Percentiles rank a stretch among this genome's conserved stretches.
phyloP scores from a whole-genome alignment of 2,113 vertebrate genomes.

The Ptilorrhoa leucosticta region DNA sequence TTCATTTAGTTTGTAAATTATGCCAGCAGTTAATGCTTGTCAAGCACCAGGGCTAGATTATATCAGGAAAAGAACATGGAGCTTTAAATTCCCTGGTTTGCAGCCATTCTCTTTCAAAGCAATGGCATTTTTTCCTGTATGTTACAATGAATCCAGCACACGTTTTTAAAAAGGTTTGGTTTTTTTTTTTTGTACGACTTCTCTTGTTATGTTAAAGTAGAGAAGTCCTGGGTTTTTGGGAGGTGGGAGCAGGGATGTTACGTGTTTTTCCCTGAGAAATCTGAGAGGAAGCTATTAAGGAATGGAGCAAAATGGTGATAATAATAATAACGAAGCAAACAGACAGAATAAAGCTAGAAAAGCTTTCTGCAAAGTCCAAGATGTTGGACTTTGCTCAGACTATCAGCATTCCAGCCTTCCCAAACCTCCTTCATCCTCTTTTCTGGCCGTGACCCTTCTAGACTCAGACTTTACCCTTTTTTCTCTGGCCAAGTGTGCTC shows the following conservation, averaged over 20 bases:
- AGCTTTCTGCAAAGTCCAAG: not conserved
- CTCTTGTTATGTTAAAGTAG: not conserved
- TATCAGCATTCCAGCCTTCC: not conserved
- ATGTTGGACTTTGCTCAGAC: not conserved
- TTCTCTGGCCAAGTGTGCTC: not conserved
- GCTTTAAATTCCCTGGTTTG: not conserved
- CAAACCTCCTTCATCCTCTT: not conserved
- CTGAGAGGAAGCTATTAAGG: not conserved
- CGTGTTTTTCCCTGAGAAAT: not conserved
- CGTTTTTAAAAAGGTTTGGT: not conserved
- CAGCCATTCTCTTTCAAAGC: not conserved
- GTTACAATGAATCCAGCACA: not conserved
- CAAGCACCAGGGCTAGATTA: not conserved
- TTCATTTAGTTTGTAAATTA: not conserved
- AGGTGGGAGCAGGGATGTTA: not conserved
- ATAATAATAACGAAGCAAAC: not conserved
- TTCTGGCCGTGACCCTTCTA: not conserved
- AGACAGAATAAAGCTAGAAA: not conserved
- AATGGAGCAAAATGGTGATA: not conserved
- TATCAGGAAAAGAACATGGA: not conserved
- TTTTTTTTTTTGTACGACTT: not conserved
- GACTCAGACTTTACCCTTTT: not conserved
- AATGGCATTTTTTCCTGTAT: not conserved
- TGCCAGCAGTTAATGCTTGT: not conserved
- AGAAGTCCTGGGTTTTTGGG: rapidly evolving